A percentile compares a stretch with the other conserved stretches of the same genome.
These are phyloP conservation scores for Epistrophella euchroma DNA, from an alignment of 2,888 invertebrate species.

Conservation along the genomic window DNA sequence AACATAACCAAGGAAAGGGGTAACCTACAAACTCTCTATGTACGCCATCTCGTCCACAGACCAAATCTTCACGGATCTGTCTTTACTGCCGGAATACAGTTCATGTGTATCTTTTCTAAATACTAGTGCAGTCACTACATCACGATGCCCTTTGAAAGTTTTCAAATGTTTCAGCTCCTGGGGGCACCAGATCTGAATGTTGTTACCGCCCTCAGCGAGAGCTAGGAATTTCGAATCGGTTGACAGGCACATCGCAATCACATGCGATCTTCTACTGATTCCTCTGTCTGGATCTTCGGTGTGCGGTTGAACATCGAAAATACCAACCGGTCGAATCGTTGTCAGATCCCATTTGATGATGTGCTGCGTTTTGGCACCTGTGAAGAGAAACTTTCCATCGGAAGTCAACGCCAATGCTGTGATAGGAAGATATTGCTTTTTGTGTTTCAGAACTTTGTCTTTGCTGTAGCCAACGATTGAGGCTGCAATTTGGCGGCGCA, in stretches of 20 bases:
- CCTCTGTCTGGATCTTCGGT: slow-evolving; percentile 81
- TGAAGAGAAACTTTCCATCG: slow-evolving; percentile 90
- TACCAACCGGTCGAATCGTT: slow-evolving; percentile 87
- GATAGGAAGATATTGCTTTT: slow-evolving; percentile 91
- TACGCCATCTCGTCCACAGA: slow-evolving; percentile 98
- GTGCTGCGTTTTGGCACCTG: slow-evolving; percentile 94
- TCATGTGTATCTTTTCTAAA: slow-evolving; percentile 94
- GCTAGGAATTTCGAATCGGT: slow-evolving; percentile 93
- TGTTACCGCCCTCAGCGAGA: slow-evolving; percentile 88
- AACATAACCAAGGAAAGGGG: background rate
- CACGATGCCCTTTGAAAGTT: slow-evolving; percentile 92
- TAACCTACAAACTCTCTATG: slow-evolving; percentile 92
- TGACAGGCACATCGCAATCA: slow-evolving; percentile 89
- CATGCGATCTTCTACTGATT: slow-evolving; percentile 81
- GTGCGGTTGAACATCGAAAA: slow-evolving; percentile 83
- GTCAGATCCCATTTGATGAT: slow-evolving; percentile 93
- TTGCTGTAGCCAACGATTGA: slow-evolving; percentile 84
- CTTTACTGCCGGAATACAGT: slow-evolving; percentile 91
- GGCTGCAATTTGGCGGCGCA: slow-evolving; percentile 90
- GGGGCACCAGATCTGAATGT: slow-evolving; percentile 94
- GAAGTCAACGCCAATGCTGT: slow-evolving; percentile 92
- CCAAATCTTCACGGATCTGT: slow-evolving; percentile 96
- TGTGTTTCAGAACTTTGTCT: slow-evolving; percentile 87
- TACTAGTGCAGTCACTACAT: slow-evolving; percentile 89
- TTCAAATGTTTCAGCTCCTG: slow-evolving; percentile 90